Conservation (phyloP, 30 jellyfish, hydroid and myxozoan species). For the Pelagia noctiluca region DNA sequence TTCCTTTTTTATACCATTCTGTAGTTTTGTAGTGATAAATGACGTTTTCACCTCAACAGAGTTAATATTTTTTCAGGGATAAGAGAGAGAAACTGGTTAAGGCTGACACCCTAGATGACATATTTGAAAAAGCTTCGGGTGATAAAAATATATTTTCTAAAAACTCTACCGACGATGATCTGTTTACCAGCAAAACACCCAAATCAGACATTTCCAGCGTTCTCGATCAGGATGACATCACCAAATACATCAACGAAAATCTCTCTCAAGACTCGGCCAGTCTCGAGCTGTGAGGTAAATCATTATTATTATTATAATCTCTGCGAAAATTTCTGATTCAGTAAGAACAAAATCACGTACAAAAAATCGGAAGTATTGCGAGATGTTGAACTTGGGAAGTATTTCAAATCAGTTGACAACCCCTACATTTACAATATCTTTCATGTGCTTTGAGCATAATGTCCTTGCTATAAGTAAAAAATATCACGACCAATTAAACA, state of each 20-base stretch:
- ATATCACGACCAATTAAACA: no score
- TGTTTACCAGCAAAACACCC: constrained; percentile 29
- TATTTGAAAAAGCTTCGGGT: constrained; percentile 34
- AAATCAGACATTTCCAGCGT: constrained; percentile 7
- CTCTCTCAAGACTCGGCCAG: constrained; percentile 23
- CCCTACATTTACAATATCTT: no score
- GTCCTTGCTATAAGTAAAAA: no score
- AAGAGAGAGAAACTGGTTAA: constrained; percentile 25
- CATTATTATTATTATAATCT: no score
- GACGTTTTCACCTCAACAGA: not conserved
- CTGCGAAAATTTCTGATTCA: no score
- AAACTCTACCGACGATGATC: constrained; percentile 47
- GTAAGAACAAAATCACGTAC: no score
- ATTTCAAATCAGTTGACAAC: no score
- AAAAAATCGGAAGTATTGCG: no score
- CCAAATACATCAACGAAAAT: constrained; percentile 54
- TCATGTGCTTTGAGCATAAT: no score
- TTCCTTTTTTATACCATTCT: no score
- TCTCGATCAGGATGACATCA: constrained; percentile 50
- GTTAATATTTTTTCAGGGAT: not conserved
- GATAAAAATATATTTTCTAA: constrained; percentile 31
- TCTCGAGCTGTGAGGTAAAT: constrained; percentile 35
- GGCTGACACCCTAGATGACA: constrained; percentile 65
- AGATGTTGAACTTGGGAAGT: no score
- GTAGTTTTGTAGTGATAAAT: no score